These are phyloP conservation scores for Datnioides undecimradiatus DNA, from an alignment of 2,113 vertebrate species.

Conservation along the genomic window DNA sequence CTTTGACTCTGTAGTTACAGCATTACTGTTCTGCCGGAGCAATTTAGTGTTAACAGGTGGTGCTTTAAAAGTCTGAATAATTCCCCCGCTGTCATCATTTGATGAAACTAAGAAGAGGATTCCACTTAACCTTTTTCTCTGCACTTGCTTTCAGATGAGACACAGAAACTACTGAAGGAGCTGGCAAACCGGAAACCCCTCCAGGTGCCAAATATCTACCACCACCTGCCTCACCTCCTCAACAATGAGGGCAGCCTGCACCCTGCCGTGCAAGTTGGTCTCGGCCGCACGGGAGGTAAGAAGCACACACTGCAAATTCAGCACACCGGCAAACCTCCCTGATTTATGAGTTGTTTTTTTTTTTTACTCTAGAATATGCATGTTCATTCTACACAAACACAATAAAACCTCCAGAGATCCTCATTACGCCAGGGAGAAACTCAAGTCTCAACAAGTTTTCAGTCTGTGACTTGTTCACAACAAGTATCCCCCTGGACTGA, in stretches of 20 bases:
- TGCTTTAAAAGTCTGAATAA: conserved; percentile 1
- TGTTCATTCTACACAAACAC: conserved; percentile 28
- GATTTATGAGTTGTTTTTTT: not conserved
- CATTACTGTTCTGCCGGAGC: not conserved
- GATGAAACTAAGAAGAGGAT: not conserved
- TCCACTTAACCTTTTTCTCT: not conserved
- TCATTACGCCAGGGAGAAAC: conserved; percentile 31
- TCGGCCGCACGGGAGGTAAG: conserved; percentile 95
- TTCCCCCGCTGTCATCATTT: not conserved
- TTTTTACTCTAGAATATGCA: not conserved
- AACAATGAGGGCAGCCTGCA: conserved; percentile 97
- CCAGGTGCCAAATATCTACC: conserved; percentile 98
- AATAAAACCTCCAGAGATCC: conserved; percentile 23
- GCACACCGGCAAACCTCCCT: not conserved
- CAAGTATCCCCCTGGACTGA: conserved; percentile 36
- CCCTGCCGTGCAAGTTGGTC: conserved; percentile 94
- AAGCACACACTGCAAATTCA: not conserved
- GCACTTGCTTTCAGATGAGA: conserved; percentile 87
- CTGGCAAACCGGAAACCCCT: conserved; percentile 93
- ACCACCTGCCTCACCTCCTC: conserved; percentile 98
- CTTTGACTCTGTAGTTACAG: not conserved
- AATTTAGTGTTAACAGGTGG: not conserved
- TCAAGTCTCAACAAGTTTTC: conserved; percentile 55
- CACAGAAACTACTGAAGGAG: conserved; percentile 95
- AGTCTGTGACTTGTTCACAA: conserved; percentile 19